Evolutionary conservation across 2,797 vertebrate species (phyloP).

Genomic region (Peromyscus eremicus): DNA sequence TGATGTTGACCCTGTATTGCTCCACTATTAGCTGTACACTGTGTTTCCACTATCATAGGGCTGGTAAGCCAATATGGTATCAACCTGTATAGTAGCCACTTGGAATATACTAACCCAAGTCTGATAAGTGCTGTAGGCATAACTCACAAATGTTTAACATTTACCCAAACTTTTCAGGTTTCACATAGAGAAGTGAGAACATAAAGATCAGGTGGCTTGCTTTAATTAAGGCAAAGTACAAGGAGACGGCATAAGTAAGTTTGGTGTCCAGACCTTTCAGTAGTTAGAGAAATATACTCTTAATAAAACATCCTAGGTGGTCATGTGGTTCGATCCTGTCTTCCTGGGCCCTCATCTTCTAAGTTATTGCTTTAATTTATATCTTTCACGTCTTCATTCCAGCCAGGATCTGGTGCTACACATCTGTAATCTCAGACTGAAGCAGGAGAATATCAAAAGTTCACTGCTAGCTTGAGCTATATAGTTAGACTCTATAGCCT

Average conservation of each 20-base stretch:
- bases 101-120: not conserved
- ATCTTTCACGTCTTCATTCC: constrained; percentile 20
- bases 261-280: not conserved
- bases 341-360: constrained; percentile 21
- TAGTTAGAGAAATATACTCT: not conserved
- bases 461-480: not conserved
- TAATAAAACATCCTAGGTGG: not conserved
- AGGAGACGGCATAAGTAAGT: not conserved
- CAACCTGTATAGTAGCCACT: not conserved
- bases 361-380: not conserved
- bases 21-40: not conserved
- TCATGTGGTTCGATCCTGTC: not conserved
- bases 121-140: not conserved
- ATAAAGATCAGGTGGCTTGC: not conserved
- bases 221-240: not conserved
- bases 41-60: not conserved
- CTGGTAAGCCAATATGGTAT: constrained; percentile 17
- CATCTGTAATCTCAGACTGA: not conserved
- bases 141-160: constrained; percentile 6
- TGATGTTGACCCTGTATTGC: not conserved
- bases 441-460: not conserved
- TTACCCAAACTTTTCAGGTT: not conserved
- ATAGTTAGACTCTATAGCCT: too few relatives aligned
- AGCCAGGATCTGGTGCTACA: not conserved
- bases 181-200: not conserved